Base-by-base conservation (phyloP, 2,797 vertebrate species). In the Pagetopsis macropterus region DNA sequence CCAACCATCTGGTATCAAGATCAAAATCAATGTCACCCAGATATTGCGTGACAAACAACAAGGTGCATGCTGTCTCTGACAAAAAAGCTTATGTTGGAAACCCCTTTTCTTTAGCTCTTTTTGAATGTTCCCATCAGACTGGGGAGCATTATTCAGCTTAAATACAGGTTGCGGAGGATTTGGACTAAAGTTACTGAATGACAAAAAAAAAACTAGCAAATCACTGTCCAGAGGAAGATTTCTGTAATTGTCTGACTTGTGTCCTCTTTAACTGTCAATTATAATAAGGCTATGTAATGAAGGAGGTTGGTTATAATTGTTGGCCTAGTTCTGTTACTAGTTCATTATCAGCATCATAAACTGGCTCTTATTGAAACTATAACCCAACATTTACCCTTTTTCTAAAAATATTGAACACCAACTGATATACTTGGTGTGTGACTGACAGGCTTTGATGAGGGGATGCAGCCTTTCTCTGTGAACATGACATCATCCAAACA, bases 391-490 rank as follows among this genome's bases (percentile, higher is more conserved):
- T 54, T 71, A 68, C 68, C 27, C 27, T 37, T 45, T 56, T 37
- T 19, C 19, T 55, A 16, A 67, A 54, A 15, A 3, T 19, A 68
- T 55, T 44, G 3, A 74, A 74, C 69, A 61, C 17, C 6, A 17
- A 3, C 6, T 23, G 31, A 65, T 13, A 33, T 75, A 23, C 43
- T 14, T 21, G 27, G 41, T 40, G 8, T 62, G 69, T 69, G 74
- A 33, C 68, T 79, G 50, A 63, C 79, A 87, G 81, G 85, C 79
- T 88, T 85, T 52, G 74, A 64, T 41, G 52, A 71, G n/a, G 56
- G 58, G 74, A 87, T 52, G 63, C 51, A 70, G 61, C 69, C 45
- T 82, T 78, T 84, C 49, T 56, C 55, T 50, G 65, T 72, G 48
- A 66, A 76, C 65, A 73, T 79, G 44, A 68, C 75, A 81, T 31